phyloP scores from a whole-genome alignment of 2,797 vertebrate species.

The Lateolabrax maculatus region DNA sequence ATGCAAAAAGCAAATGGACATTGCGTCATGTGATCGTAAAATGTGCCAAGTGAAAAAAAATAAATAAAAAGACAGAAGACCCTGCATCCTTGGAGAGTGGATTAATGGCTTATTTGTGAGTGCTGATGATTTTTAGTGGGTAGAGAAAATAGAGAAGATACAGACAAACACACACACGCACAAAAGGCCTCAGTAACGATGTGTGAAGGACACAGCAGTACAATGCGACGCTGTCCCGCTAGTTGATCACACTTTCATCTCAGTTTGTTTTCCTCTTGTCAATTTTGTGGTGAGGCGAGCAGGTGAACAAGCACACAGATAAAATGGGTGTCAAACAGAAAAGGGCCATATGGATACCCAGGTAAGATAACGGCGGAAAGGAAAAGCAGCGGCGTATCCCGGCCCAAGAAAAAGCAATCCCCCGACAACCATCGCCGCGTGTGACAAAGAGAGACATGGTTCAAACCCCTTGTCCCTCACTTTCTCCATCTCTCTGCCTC shows the following conservation, averaged over 20 bases:
- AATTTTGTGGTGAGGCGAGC: constrained; percentile 50
- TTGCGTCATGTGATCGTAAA: constrained; percentile 40
- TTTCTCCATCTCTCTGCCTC: constrained; percentile 17
- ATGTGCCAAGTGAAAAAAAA: constrained; percentile 45
- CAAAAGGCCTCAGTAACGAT: constrained; percentile 44
- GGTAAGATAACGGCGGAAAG: constrained; percentile 38
- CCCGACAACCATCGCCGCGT: neutral
- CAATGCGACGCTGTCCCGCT: constrained; percentile 25
- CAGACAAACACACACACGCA: constrained; percentile 3
- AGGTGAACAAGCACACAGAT: constrained; percentile 47
- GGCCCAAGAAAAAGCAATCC: constrained; percentile 1
- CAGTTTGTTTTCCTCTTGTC: constrained; percentile 48
- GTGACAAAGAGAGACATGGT: constrained; percentile 1
- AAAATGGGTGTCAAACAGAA: constrained; percentile 38
- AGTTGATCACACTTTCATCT: constrained; percentile 52
- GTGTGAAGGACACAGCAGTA: constrained; percentile 64
- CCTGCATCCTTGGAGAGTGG: constrained; percentile 44
- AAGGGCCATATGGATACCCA: constrained; percentile 23
- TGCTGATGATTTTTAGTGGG: constrained; percentile 40
- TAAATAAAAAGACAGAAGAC: constrained; percentile 4
- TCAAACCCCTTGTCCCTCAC: constrained; percentile 30
- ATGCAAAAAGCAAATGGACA: constrained; percentile 70
- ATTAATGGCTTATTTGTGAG: constrained; percentile 77
- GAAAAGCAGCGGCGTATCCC: constrained; percentile 8
- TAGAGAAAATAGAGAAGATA: constrained; percentile 34